These are phyloP conservation scores for Aplidium turbinatum DNA, from an alignment of 23 tunicate genomes.

Conservation along the genomic window DNA sequence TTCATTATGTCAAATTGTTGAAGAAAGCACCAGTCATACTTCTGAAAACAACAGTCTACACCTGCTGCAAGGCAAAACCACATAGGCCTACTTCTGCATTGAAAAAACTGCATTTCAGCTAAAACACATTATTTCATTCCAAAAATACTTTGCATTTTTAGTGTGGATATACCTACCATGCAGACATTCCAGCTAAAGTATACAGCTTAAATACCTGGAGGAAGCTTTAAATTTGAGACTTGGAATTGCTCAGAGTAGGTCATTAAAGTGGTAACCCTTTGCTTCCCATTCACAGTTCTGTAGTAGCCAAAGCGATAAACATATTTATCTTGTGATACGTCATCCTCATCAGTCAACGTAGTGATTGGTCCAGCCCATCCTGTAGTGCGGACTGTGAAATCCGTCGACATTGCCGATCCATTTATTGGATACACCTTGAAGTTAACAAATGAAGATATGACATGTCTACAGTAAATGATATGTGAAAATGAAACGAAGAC, in stretches of 20 bases:
- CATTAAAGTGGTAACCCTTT: not conserved
- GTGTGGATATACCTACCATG: no score
- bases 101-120: no score
- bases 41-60: no score
- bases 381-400: slow-evolving; percentile 19
- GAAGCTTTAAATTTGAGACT: slow-evolving; percentile 3
- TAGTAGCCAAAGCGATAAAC: slow-evolving; percentile 19
- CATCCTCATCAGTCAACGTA: not conserved
- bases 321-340: not conserved
- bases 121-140: no score
- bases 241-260: not conserved
- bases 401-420: slow-evolving; percentile 36
- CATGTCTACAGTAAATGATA: no score
- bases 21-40: no score
- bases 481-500: no score
- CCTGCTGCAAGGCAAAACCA: no score
- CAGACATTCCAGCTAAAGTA: no score
- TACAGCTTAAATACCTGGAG: slow-evolving; percentile 21
- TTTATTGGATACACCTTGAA: slow-evolving; percentile 30
- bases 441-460: not conserved
- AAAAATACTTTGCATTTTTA: no score
- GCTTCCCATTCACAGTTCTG: not conserved
- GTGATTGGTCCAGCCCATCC: slow-evolving; percentile 31
- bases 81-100: no score
- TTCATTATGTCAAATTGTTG: no score